phyloP scores from a whole-genome alignment of 2,888 invertebrate species.

The Plebejus argus region DNA sequence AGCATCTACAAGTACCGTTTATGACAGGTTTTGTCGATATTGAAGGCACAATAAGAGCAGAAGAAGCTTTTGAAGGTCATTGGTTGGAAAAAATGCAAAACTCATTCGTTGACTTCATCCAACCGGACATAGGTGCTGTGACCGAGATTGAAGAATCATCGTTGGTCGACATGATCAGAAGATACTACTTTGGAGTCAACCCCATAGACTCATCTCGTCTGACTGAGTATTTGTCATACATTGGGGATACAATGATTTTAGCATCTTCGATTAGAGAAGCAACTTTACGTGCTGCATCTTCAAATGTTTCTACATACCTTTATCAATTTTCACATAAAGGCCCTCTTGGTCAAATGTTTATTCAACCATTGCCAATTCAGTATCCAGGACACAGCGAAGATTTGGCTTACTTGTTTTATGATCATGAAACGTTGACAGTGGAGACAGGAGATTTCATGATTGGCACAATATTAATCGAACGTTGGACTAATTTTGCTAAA shows the following conservation, averaged over 20 bases:
- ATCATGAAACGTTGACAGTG: conserved; percentile 41
- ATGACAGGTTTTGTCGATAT: conserved; percentile 67
- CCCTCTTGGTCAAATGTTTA: conserved; percentile 54
- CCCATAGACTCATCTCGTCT: conserved; percentile 47
- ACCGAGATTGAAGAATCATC: conserved; percentile 48
- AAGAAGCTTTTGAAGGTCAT: conserved; percentile 54
- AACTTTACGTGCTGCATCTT: conserved; percentile 50
- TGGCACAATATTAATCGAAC: conserved; percentile 60
- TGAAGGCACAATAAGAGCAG: conserved; percentile 66
- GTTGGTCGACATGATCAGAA: conserved; percentile 52
- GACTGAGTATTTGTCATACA: conserved; percentile 57
- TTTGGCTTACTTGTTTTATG: conserved; percentile 62
- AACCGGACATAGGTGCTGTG: conserved; percentile 61
- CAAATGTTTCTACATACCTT: conserved; percentile 53
- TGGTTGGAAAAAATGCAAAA: conserved; percentile 65
- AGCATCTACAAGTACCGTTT: conserved; percentile 60
- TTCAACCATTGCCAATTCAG: conserved; percentile 53
- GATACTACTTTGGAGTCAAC: conserved; percentile 56
- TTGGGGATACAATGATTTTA: conserved; percentile 68
- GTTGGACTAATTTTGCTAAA: conserved; percentile 72
- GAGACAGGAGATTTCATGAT: conserved; percentile 53
- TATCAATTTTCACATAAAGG: conserved; percentile 73
- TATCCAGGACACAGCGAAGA: conserved; percentile 67
- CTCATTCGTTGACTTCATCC: conserved; percentile 61
- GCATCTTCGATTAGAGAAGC: conserved; percentile 65